Evolutionary conservation across 2,113 vertebrate genomes (phyloP).

Genomic region (Neolamprologus cancellatus): DNA sequence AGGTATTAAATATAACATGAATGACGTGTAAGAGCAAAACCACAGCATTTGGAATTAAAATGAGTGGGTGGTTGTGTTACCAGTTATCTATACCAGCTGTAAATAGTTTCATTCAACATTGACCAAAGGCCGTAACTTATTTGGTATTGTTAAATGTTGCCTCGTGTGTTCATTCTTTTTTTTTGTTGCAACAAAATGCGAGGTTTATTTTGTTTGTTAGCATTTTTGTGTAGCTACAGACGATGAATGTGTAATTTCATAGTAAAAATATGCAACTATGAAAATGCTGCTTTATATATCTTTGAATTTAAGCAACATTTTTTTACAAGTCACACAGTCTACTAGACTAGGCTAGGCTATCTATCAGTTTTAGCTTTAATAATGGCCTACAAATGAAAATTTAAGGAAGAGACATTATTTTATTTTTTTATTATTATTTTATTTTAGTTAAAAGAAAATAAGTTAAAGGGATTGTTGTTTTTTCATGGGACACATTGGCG

Average conservation of each 20-base stretch:
- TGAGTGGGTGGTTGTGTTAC: not conserved
- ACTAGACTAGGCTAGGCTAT: not conserved
- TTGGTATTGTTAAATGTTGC: not conserved
- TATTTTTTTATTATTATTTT: not conserved
- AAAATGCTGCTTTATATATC: not conserved
- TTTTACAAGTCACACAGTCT: not conserved
- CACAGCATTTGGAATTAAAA: not conserved
- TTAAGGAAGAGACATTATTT: not conserved
- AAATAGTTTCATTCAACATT: not conserved
- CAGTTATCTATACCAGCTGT: not conserved
- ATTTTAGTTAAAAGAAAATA: not conserved
- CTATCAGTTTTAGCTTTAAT: not conserved
- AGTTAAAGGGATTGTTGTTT: not conserved
- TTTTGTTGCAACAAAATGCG: not conserved
- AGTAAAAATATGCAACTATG: not conserved
- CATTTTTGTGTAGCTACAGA: not conserved
- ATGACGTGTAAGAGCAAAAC: not conserved
- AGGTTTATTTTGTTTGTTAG: not conserved
- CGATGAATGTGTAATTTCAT: not conserved
- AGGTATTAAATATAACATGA: not conserved
- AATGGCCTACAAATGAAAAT: not conserved
- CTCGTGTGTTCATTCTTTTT: not conserved
- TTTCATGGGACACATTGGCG: not conserved
- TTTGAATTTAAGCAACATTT: not conserved
- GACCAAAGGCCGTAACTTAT: not conserved